Conservation (phyloP, 2,797 vertebrate species). For the Triplophysa bombifrons region DNA sequence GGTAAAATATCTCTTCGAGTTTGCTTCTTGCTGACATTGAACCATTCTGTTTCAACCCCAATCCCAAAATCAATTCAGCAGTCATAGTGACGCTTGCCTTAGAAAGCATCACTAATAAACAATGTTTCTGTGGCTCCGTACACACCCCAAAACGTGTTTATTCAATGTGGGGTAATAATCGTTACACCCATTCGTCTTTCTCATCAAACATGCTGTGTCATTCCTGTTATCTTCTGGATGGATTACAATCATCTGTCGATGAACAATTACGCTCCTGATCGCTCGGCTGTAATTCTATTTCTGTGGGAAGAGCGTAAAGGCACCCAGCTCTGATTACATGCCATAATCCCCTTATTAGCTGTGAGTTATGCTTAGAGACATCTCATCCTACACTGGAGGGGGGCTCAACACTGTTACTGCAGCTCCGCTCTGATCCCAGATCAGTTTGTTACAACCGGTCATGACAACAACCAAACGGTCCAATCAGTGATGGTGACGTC, state of each 20-base stretch:
- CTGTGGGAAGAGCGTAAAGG: constrained; percentile 48
- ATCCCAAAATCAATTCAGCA: no score
- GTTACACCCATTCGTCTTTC: constrained; percentile 21
- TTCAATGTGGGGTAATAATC: constrained; percentile 26
- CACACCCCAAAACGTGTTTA: constrained; percentile 20
- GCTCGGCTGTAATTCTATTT: constrained; percentile 51
- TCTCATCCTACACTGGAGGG: constrained; percentile 14
- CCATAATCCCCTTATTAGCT: constrained; percentile 65
- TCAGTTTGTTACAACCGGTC: background rate
- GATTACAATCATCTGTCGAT: constrained; percentile 55
- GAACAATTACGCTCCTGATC: constrained; percentile 54
- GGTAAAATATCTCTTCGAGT: no score
- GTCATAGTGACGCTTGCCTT: background rate
- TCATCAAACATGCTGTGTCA: constrained; percentile 31
- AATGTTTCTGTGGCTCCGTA: background rate
- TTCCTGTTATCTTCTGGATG: constrained; percentile 50
- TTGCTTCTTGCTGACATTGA: no score
- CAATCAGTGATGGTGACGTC: background rate
- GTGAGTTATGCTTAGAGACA: constrained; percentile 52
- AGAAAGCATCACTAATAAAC: constrained; percentile 6
- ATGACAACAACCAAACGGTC: background rate
- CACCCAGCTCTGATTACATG: constrained; percentile 58
- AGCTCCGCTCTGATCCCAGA: constrained; percentile 10
- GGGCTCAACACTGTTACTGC: constrained; percentile 22
- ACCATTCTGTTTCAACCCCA: no score